These are phyloP conservation scores for Aradus depressus DNA, from an alignment of 2,888 invertebrate species.

Conservation along the genomic window DNA sequence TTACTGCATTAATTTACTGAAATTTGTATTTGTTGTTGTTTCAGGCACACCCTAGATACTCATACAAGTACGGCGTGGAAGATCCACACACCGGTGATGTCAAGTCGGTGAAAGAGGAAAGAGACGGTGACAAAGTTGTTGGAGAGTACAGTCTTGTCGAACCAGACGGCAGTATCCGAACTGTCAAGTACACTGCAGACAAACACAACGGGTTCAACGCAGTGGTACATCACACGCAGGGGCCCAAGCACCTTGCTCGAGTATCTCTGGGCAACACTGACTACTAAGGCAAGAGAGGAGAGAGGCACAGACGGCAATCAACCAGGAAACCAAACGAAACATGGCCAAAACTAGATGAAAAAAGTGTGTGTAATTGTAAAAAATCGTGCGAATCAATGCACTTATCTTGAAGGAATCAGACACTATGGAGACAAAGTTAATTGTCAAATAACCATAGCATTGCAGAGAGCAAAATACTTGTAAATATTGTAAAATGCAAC, in stretches of 20 bases:
- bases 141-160: slow-evolving; percentile 31
- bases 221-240: slow-evolving; percentile 28
- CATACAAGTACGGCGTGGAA: slow-evolving; percentile 31
- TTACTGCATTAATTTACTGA: not conserved
- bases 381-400: too few species aligned
- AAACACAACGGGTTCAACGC: slow-evolving; percentile 32
- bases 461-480: too few species aligned
- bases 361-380: too few species aligned
- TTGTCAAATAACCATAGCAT: too few species aligned
- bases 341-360: too few species aligned
- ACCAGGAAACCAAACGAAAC: too few species aligned
- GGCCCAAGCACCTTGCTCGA: slow-evolving; percentile 20
- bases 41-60: slow-evolving; percentile 31
- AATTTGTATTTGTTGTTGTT: slow-evolving; percentile 5
- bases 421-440: too few species aligned
- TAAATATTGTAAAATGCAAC: too few species aligned
- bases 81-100: slow-evolving; percentile 31
- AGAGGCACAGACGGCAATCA: too few species aligned
- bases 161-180: slow-evolving; percentile 30
- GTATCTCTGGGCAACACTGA: too few species aligned
- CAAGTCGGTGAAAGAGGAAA: slow-evolving; percentile 30
- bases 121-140: slow-evolving; percentile 31
- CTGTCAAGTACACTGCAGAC: slow-evolving; percentile 32
- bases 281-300: too few species aligned
- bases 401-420: too few species aligned